These are phyloP conservation scores for Cryptus viduatorius DNA, from an alignment of 2,888 invertebrate species.

Conservation along the genomic window DNA sequence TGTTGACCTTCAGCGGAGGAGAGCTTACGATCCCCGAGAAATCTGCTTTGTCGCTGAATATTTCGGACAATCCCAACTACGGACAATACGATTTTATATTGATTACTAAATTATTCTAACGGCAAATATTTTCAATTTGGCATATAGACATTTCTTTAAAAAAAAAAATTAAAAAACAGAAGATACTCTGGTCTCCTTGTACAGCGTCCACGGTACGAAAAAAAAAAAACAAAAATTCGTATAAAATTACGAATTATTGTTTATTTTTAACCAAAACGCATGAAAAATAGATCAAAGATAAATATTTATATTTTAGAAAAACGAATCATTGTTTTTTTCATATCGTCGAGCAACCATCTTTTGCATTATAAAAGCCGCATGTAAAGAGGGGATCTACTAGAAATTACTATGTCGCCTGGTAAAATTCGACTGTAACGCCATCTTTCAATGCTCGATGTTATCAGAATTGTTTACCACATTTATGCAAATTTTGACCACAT, in stretches of 20 bases:
- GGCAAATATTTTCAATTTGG: neutral
- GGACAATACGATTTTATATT: conserved; percentile 68
- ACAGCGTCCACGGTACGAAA: neutral
- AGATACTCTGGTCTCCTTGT: neutral
- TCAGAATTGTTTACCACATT: no score
- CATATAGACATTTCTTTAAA: neutral
- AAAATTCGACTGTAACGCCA: no score
- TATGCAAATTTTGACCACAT: no score
- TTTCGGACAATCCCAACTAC: conserved; percentile 90
- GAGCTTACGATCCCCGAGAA: conserved; percentile 88
- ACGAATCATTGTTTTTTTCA: neutral
- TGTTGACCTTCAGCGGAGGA: conserved; percentile 87
- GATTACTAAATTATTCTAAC: neutral
- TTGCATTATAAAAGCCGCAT: no score
- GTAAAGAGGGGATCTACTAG: no score
- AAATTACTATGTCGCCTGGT: no score
- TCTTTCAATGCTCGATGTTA: no score
- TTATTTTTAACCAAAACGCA: neutral
- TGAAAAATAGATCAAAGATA: neutral
- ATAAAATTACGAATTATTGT: no score
- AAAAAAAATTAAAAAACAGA: neutral
- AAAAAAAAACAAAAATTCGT: neutral
- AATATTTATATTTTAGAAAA: neutral
- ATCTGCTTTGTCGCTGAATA: conserved; percentile 88
- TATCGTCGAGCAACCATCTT: no score